A percentile compares a stretch with the other conserved stretches of the same genome.
Conservation (phyloP, 2,113 vertebrate genomes). For the Ciconia stormi region DNA sequence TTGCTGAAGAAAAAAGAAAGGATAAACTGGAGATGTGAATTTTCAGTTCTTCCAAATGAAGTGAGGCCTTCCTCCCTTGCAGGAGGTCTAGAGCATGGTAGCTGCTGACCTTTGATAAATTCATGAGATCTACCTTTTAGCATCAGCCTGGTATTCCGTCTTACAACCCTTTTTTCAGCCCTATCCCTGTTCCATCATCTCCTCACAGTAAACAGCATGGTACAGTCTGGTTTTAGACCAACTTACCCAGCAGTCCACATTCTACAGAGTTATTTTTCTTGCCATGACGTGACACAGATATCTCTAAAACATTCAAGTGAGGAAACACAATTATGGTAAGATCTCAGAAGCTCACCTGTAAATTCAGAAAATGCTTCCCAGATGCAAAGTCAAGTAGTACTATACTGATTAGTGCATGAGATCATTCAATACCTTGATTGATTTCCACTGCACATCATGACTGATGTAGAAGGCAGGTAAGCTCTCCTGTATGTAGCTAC, state of each 20-base stretch:
- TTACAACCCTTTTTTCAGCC: background rate
- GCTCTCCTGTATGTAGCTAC: background rate
- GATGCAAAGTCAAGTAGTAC: background rate
- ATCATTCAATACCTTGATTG: background rate
- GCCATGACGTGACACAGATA: background rate
- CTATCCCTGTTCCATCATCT: background rate
- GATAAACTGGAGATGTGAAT: background rate
- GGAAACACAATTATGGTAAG: background rate
- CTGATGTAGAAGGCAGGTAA: background rate
- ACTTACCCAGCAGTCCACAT: background rate
- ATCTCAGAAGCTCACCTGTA: background rate
- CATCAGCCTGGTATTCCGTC: background rate
- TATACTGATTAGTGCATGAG: background rate
- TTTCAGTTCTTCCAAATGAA: background rate
- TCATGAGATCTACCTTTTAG: background rate
- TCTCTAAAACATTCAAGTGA: background rate
- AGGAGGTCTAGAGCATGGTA: background rate
- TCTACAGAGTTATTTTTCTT: background rate
- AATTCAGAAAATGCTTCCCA: background rate
- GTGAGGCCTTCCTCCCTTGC: background rate
- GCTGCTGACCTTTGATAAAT: background rate
- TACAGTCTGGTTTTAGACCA: background rate
- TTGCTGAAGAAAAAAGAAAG: background rate
- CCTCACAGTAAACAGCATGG: background rate
- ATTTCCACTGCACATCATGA: background rate